Evolutionary conservation across 1,140 invertebrate genomes (phyloP), one percentile per base, ranked within the genome.

Genomic region (Acyrthosiphon pisum): DNA sequence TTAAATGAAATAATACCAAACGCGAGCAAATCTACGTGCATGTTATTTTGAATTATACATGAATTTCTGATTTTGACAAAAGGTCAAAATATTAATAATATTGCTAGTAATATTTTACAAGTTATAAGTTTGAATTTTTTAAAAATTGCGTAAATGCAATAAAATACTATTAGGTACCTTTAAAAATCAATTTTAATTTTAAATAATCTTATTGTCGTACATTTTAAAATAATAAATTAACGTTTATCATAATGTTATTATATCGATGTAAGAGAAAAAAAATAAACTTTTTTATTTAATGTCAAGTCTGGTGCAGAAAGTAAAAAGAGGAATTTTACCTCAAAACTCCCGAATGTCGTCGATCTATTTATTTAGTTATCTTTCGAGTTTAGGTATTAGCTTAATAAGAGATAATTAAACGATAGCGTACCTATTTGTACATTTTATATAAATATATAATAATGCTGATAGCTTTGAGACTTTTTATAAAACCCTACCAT

Each of bases 1-100:
- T 35, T 76, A 76, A 76, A 76, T n/a, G 60, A 76, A 76, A n/a
- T 76, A 76, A 76, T 76, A 76, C n/a, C 60, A n/a, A 76, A 76
- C 56, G 48, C 48, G 48, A 0, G 26, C 56, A 68, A n/a, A 76
- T 30, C 60, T 20, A 35, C 30, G 30, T 18, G 60, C 60, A n/a
- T 6, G 60, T 4, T 76, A n/a, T 76, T n/a, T 76, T 20, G 60
- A 76, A 35, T 76, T n/a, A 68, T 68, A 68, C 11, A 8, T 3
- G 6, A 68, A 68, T 68, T 68, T 68, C 11, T n/a, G 30, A n/a
- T n/a, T n/a, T 76, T n/a, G 4, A 35, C 60, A n/a, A n/a, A 68
- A 68, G 60, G 11, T 18, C 14, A 76, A 76, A 53, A 50, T 68
- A 68, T 68, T 68, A 68, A 68, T 0, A 11, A 68, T 68, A 30